These are phyloP conservation scores for Hylaeus volcanicus DNA, from an alignment of 1,140 invertebrate genomes.

Conservation along the genomic window DNA sequence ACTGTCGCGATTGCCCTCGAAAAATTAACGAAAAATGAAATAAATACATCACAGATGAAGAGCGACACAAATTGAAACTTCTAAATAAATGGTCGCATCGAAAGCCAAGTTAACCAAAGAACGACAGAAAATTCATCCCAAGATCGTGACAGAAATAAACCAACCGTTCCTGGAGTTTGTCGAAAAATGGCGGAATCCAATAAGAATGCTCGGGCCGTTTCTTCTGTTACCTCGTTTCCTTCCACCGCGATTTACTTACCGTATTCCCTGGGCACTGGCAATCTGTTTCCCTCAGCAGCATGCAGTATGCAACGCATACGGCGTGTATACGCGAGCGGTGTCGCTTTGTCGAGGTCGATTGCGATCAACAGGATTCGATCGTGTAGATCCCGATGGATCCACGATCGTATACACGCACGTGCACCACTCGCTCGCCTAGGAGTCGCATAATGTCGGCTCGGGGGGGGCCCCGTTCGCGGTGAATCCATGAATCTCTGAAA, in stretches of 20 bases:
- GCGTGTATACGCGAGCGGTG: slow-evolving; percentile 15
- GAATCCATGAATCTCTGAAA: slow-evolving; percentile 54
- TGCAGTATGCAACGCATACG: slow-evolving; percentile 30
- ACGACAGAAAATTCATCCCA: no score
- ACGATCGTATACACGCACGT: slow-evolving; percentile 41
- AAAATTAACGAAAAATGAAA: no score
- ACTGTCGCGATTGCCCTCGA: no score
- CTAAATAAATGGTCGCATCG: no score
- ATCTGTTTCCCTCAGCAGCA: slow-evolving; percentile 33
- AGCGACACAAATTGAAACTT: no score
- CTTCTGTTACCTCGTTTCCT: slow-evolving; percentile 1
- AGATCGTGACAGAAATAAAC: background rate
- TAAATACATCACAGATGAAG: no score
- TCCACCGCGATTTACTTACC: slow-evolving; percentile 17
- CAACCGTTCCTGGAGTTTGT: background rate
- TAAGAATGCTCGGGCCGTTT: background rate
- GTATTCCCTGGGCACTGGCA: slow-evolving; percentile 19
- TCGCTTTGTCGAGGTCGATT: slow-evolving; percentile 34
- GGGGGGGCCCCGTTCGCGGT: background rate
- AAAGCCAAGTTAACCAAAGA: no score
- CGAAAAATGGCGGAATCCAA: background rate
- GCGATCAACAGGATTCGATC: slow-evolving; percentile 35
- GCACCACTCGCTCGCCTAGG: slow-evolving; percentile 15
- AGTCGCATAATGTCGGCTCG: slow-evolving; percentile 31
- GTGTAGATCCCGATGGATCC: slow-evolving; percentile 49